phyloP scores from a whole-genome alignment of 2,888 invertebrate species.

The Nomada fucata region DNA sequence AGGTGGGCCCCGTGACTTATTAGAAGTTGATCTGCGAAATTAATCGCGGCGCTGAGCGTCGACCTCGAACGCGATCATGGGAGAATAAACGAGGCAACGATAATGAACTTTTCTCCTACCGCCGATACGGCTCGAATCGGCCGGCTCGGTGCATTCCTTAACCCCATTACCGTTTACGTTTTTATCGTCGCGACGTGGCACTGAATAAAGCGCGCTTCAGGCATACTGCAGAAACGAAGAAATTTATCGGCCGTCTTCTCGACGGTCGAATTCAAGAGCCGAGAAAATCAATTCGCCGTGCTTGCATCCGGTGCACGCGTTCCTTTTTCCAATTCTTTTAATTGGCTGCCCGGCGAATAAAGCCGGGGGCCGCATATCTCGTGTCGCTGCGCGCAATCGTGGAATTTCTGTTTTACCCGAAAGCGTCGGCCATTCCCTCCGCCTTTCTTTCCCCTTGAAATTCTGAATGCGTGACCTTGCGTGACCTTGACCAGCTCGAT shows the following conservation, averaged over 20 bases:
- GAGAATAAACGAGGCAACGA: conserved; percentile 23
- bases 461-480: conserved; percentile 62
- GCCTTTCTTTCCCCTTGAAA: conserved; percentile 37
- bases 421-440: background rate
- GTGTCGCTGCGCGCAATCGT: no score
- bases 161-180: conserved; percentile 45
- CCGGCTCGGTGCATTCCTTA: conserved; percentile 38
- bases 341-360: background rate
- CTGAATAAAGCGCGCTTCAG: conserved; percentile 11
- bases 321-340: background rate
- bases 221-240: background rate
- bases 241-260: conserved; percentile 21
- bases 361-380: conserved; percentile 12
- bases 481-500: conserved; percentile 60
- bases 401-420: background rate
- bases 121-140: background rate
- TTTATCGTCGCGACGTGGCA: conserved; percentile 28
- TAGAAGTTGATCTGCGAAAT: conserved; percentile 4
- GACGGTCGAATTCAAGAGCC: conserved; percentile 7
- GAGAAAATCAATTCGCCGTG: conserved; percentile 8
- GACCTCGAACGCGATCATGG: conserved; percentile 12
- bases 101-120: conserved; percentile 31
- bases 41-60: background rate
- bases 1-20: background rate
- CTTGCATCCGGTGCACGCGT: background rate